Evolutionary conservation across 2,888 invertebrate genomes (phyloP).

Genomic region (Elegia similella): DNA sequence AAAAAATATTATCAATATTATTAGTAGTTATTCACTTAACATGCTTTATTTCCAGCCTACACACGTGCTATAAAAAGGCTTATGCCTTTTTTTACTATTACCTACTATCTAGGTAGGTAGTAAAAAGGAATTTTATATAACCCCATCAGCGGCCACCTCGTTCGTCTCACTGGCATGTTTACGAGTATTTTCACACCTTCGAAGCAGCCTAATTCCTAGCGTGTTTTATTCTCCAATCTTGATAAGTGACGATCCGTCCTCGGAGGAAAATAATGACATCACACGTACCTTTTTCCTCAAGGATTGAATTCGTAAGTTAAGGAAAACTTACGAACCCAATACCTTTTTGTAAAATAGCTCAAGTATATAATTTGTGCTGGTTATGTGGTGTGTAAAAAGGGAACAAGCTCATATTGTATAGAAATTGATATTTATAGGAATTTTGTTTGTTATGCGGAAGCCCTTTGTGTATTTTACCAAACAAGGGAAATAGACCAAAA

Average conservation of each 20-base stretch:
- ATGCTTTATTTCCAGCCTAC: too few species aligned
- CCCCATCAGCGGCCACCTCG: not conserved
- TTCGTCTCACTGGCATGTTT: constrained; percentile 1
- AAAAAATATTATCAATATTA: too few species aligned
- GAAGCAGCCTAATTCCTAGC: constrained; percentile 1
- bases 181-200: constrained; percentile 9
- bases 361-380: too few species aligned
- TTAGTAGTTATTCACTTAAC: too few species aligned
- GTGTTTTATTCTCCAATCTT: constrained; percentile 8
- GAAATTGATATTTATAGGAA: too few species aligned
- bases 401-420: too few species aligned
- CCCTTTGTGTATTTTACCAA: too few species aligned
- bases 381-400: too few species aligned
- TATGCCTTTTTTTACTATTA: not conserved
- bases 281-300: not conserved
- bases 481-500: too few species aligned
- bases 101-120: not conserved
- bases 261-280: constrained; percentile 11
- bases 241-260: constrained; percentile 11
- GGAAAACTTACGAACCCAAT: not conserved
- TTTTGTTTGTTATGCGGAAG: too few species aligned
- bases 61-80: too few species aligned
- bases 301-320: constrained; percentile 11
- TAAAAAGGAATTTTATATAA: not conserved
- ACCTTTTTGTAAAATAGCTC: not conserved